These are phyloP conservation scores for Scaptomyza flava DNA, from an alignment of 2,888 invertebrate species.

Conservation along the genomic window DNA sequence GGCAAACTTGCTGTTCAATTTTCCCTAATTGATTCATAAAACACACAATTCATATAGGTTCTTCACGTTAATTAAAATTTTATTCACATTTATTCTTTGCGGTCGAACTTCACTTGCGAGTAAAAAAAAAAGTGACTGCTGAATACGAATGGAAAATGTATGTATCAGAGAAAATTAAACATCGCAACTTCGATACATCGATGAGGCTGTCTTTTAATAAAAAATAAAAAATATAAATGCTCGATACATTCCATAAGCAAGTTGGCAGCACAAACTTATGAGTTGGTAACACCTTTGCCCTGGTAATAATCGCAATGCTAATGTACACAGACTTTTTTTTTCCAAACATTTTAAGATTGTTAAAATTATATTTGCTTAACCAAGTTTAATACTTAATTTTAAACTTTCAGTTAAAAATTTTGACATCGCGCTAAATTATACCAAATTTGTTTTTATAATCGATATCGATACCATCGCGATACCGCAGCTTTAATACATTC, in stretches of 20 bases:
- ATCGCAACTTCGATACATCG: conserved; percentile 27
- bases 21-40: conserved; percentile 72
- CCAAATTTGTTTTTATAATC: conserved; percentile 10
- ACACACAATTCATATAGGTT: conserved; percentile 59
- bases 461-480: conserved; percentile 6
- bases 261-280: conserved; percentile 26
- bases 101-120: conserved; percentile 73
- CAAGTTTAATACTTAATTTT: not conserved
- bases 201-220: too few species aligned
- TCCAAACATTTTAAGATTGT: not conserved
- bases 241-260: conserved; percentile 8
- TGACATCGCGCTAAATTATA: not conserved
- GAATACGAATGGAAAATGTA: conserved; percentile 65
- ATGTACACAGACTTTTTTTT: not conserved
- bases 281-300: not conserved
- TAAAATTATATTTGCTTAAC: not conserved
- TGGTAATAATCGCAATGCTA: not conserved
- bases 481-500: not conserved
- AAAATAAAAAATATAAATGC: too few species aligned
- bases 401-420: not conserved
- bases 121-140: conserved; percentile 69
- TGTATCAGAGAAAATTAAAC: conserved; percentile 60
- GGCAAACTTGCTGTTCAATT: conserved; percentile 62
- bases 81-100: conserved; percentile 66
- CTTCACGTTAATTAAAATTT: conserved; percentile 59